Conservation (phyloP, 2,888 invertebrate species). For the Lasioglossum zephyrum region DNA sequence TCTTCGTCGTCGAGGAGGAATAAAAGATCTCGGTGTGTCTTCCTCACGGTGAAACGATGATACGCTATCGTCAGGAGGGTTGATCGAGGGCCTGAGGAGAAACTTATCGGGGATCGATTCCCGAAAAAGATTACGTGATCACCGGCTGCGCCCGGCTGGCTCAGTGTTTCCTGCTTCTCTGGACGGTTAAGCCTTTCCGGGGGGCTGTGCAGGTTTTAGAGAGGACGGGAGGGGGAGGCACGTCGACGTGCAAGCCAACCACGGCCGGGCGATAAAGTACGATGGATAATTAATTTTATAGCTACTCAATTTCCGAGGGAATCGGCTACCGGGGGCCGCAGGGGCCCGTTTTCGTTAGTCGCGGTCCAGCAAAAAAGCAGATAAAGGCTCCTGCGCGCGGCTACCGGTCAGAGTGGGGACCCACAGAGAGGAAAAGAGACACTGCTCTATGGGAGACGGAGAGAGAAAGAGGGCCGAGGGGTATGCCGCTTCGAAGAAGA, state of each 20-base stretch:
- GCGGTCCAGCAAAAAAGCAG: slow-evolving; percentile 69
- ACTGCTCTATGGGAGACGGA: not conserved
- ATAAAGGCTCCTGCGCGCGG: slow-evolving; percentile 49
- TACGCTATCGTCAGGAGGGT: slow-evolving; percentile 22
- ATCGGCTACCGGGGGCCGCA: slow-evolving; percentile 81
- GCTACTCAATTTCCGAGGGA: slow-evolving; percentile 84
- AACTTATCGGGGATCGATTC: slow-evolving; percentile 42
- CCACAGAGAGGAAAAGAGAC: not conserved
- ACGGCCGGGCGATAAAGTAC: slow-evolving; percentile 81
- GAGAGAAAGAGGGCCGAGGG: not conserved
- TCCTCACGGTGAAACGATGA: not conserved
- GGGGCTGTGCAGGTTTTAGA: slow-evolving; percentile 15
- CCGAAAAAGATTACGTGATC: slow-evolving; percentile 27
- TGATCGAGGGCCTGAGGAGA: not conserved
- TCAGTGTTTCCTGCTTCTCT: slow-evolving; percentile 61
- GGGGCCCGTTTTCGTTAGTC: slow-evolving; percentile 79
- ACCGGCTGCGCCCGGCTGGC: slow-evolving; percentile 1
- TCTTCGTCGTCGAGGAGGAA: not conserved
- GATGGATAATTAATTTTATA: slow-evolving; percentile 84
- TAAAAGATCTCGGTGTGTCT: not conserved
- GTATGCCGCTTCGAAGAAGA: not conserved
- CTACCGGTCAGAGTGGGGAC: slow-evolving; percentile 14
- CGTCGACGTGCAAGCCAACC: slow-evolving; percentile 63
- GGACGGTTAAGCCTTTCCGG: slow-evolving; percentile 52
- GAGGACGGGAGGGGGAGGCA: slow-evolving; percentile 16